Evolutionary conservation across 1,140 invertebrate species (phyloP).

Genomic region (Eciton burchellii): DNA sequence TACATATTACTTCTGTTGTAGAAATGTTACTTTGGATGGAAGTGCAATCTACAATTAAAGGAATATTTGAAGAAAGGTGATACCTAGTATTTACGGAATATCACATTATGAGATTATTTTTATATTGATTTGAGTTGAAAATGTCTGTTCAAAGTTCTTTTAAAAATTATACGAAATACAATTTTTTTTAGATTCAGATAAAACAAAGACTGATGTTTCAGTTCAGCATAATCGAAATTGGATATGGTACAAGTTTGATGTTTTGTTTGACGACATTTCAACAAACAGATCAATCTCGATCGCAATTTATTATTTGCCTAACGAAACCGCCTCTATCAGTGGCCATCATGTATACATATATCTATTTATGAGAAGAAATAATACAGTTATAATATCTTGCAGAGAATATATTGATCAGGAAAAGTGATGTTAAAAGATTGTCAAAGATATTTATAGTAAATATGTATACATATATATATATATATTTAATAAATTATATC

Average conservation of each 20-base stretch:
- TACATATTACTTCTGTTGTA: constrained; percentile 20
- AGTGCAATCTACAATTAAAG: background rate
- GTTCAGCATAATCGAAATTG: constrained; percentile 3
- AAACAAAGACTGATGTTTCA: constrained; percentile 21
- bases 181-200: constrained; percentile 31
- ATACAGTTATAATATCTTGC: constrained; percentile 47
- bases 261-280: background rate
- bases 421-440: constrained; percentile 41
- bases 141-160: constrained; percentile 13
- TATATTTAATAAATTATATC: constrained; percentile 49
- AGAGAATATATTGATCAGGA: constrained; percentile 38
- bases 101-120: background rate
- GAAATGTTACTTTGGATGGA: constrained; percentile 19
- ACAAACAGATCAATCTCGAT: constrained; percentile 6
- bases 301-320: constrained; percentile 2
- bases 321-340: constrained; percentile 42
- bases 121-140: constrained; percentile 15
- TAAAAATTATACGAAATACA: constrained; percentile 8
- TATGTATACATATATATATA: constrained; percentile 42
- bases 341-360: constrained; percentile 64
- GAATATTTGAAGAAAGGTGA: background rate
- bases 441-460: constrained; percentile 69
- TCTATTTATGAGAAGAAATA: constrained; percentile 70
- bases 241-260: background rate
- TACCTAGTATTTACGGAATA: constrained; percentile 22